phyloP scores from a whole-genome alignment of 2,888 invertebrate species.

The Pemphredon lugubris region DNA sequence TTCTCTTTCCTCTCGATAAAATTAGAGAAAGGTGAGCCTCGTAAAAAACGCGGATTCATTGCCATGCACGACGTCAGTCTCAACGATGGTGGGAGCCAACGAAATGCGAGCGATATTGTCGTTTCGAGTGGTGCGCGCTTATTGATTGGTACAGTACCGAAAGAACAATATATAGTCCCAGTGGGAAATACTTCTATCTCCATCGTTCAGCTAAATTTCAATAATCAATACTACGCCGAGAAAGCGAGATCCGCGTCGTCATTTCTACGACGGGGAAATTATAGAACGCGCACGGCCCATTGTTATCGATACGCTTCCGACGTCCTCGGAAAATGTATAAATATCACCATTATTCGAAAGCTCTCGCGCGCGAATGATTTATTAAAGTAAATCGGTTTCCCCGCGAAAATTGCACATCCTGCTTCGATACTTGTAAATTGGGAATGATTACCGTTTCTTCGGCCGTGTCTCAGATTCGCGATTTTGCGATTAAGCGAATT shows the following conservation, averaged over 20 bases:
- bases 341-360: too few relatives aligned
- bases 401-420: too few relatives aligned
- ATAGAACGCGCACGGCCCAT: too few relatives aligned
- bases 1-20: conserved; percentile 2
- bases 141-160: conserved; percentile 60
- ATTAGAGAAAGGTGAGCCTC: conserved; percentile 32
- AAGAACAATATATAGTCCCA: conserved; percentile 57
- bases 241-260: not conserved
- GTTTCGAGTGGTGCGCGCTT: conserved; percentile 55
- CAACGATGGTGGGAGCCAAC: conserved; percentile 10
- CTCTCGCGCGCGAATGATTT: too few relatives aligned
- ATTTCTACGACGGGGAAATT: too few relatives aligned
- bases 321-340: too few relatives aligned
- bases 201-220: conserved; percentile 34
- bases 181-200: conserved; percentile 44
- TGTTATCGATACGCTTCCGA: too few relatives aligned
- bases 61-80: not conserved
- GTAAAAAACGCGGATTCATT: conserved; percentile 13
- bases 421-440: too few relatives aligned
- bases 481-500: too few relatives aligned
- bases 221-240: conserved; percentile 37
- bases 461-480: too few relatives aligned
- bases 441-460: too few relatives aligned
- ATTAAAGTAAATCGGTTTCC: too few relatives aligned
- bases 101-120: conserved; percentile 38